These are phyloP conservation scores for Lysandra coridon DNA, from an alignment of 2,888 invertebrate species.

Conservation along the genomic window DNA sequence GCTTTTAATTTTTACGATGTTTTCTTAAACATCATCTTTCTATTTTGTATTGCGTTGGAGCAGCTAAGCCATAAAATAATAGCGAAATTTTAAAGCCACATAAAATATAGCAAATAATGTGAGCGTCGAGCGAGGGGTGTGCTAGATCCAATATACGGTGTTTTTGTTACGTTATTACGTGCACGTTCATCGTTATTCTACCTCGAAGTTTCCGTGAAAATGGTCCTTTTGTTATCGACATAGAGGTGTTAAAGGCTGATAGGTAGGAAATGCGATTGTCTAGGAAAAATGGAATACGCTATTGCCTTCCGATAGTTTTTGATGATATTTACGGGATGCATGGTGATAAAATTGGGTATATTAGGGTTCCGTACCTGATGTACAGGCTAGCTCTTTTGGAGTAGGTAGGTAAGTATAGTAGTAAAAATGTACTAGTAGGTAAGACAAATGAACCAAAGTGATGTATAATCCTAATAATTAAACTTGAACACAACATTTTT, in stretches of 20 bases:
- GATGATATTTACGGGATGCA: neutral
- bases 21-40: neutral
- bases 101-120: constrained; percentile 4
- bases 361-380: neutral
- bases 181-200: neutral
- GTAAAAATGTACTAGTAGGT: too few species aligned
- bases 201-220: neutral
- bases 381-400: too few species aligned
- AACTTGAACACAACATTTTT: too few species aligned
- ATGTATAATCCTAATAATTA: too few species aligned
- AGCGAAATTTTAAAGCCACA: constrained; percentile 4
- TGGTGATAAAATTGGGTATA: neutral
- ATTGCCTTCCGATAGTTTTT: constrained; percentile 2
- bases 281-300: constrained; percentile 1
- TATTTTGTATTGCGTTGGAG: neutral
- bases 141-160: constrained; percentile 10
- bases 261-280: neutral
- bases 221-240: neutral
- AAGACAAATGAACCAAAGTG: too few species aligned
- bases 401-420: too few species aligned
- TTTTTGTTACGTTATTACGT: neutral
- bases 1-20: neutral
- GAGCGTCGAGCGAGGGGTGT: neutral
- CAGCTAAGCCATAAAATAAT: constrained; percentile 6
- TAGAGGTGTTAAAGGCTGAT: neutral